These are phyloP conservation scores for Intellagama lesueurii DNA, from an alignment of 2,797 vertebrate species.

Conservation along the genomic window DNA sequence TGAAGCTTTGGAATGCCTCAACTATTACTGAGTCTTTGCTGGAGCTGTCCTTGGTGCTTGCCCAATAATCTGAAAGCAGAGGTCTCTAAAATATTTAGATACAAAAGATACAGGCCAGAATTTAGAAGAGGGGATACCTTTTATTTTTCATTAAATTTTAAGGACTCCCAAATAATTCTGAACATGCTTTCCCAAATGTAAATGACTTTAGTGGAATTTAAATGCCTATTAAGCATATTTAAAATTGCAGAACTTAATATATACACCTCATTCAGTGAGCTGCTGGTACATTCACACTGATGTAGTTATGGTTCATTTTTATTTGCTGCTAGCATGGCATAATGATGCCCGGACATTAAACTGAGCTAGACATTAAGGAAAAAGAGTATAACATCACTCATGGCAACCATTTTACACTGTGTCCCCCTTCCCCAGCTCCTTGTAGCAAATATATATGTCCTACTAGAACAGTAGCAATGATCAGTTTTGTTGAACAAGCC, in stretches of 20 bases:
- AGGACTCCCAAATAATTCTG: constrained; percentile 64
- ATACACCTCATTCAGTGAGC: not conserved
- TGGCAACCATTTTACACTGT: not conserved
- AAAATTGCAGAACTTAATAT: not conserved
- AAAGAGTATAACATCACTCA: not conserved
- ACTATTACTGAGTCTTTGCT: not conserved
- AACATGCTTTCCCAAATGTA: not conserved
- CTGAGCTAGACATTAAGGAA: not conserved
- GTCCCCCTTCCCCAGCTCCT: not conserved
- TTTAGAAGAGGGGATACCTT: constrained; percentile 25
- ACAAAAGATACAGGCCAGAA: constrained; percentile 52
- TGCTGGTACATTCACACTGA: not conserved
- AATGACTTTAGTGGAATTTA: too few species aligned
- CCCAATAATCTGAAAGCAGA: constrained; percentile 61
- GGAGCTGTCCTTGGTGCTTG: constrained; percentile 31
- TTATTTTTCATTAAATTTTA: constrained; percentile 50
- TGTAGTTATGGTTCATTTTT: not conserved
- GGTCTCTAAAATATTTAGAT: constrained; percentile 49
- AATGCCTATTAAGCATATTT: not conserved
- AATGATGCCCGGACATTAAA: not conserved
- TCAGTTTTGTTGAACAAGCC: constrained; percentile 32
- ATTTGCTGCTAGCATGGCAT: not conserved
- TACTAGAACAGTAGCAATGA: constrained; percentile 22
- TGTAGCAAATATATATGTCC: constrained; percentile 34
- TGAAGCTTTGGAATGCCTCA: not conserved